Conservation (phyloP, 2,888 invertebrate genomes). For the Charanyca ferruginea region DNA sequence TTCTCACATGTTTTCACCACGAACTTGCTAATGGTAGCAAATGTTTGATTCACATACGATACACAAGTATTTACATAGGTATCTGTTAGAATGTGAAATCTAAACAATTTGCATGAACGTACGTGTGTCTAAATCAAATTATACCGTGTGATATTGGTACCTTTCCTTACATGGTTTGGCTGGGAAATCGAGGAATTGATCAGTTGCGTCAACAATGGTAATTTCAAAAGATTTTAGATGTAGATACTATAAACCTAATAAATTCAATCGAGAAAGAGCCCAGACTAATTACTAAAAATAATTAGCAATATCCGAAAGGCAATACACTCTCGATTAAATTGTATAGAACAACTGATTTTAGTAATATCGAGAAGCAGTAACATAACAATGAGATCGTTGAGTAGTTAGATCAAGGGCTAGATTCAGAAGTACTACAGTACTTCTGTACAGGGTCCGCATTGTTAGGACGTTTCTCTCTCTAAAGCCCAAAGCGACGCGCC, state of each 20-base stretch:
- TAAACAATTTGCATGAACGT: constrained; percentile 55
- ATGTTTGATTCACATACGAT: constrained; percentile 39
- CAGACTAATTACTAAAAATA: too few relatives aligned
- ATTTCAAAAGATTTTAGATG: background rate
- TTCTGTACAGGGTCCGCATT: too few relatives aligned
- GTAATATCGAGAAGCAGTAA: background rate
- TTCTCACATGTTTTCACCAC: constrained; percentile 22
- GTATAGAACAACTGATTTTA: too few relatives aligned
- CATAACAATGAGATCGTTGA: too few relatives aligned
- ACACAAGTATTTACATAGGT: constrained; percentile 24
- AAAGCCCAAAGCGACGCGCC: too few relatives aligned
- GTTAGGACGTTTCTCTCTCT: too few relatives aligned
- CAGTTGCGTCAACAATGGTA: constrained; percentile 3
- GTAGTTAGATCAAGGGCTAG: too few relatives aligned
- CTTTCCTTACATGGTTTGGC: constrained; percentile 1
- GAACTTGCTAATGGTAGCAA: constrained; percentile 34
- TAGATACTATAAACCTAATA: background rate
- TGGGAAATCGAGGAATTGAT: constrained; percentile 26
- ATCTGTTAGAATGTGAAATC: constrained; percentile 42
- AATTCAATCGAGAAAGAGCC: background rate
- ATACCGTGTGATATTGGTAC: constrained; percentile 21
- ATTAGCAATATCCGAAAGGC: too few relatives aligned
- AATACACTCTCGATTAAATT: too few relatives aligned
- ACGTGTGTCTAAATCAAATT: constrained; percentile 34
- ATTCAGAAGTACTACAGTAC: too few relatives aligned